A percentile compares a stretch with the other conserved stretches of the same genome.
Evolutionary conservation across 2,113 vertebrate species (phyloP).

Genomic region (Desmodus rotundus): DNA sequence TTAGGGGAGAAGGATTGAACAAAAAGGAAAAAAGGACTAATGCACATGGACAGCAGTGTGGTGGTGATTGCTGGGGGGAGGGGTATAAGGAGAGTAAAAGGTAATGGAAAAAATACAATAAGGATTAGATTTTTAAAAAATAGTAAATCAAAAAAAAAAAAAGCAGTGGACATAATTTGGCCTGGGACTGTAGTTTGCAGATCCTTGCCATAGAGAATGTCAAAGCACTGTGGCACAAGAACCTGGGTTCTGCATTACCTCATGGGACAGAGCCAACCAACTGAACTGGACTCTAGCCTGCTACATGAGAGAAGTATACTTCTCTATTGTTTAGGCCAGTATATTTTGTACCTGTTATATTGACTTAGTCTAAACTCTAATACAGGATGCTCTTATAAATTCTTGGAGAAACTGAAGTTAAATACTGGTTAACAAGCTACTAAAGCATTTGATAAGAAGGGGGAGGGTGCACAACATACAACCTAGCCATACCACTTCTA

Average conservation of each 20-base stretch:
- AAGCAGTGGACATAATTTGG: neutral
- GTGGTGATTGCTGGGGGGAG: no score
- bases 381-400: neutral
- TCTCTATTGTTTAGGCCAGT: neutral
- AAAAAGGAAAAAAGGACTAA: no score
- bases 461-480: neutral
- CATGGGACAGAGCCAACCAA: neutral
- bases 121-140: no score
- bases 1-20: no score
- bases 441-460: neutral
- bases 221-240: neutral
- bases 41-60: no score
- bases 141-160: no score
- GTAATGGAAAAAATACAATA: no score
- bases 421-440: neutral
- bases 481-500: neutral
- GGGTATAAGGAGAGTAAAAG: no score
- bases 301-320: neutral
- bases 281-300: neutral
- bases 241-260: neutral
- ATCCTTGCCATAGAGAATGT: neutral
- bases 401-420: neutral
- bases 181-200: neutral
- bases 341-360: neutral
- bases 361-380: neutral